Percentiles rank a stretch among this genome's conserved stretches.
phyloP scores from a whole-genome alignment of 2,888 invertebrate genomes.

The Hyles lineata region DNA sequence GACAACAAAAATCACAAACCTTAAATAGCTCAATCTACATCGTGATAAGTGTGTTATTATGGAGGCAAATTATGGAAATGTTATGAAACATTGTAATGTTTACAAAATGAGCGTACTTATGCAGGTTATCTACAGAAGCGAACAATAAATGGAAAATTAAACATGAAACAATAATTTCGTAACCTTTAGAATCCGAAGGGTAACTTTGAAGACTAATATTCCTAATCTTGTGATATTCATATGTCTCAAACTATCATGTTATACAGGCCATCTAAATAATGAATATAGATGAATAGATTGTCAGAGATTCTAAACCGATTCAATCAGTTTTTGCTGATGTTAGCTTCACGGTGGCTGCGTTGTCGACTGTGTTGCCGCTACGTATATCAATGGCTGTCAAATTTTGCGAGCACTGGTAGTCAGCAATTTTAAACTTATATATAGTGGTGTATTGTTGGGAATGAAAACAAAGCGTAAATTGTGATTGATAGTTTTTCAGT shows the following conservation, averaged over 20 bases:
- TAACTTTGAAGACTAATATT: too few species aligned
- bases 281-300: neutral
- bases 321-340: neutral
- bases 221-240: too few species aligned
- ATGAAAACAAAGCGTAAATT: too few species aligned
- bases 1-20: neutral
- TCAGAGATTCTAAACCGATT: neutral
- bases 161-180: too few species aligned
- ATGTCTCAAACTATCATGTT: neutral
- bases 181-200: too few species aligned
- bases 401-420: neutral
- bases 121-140: too few species aligned
- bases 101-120: too few species aligned
- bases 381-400: conserved; percentile 2
- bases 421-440: neutral
- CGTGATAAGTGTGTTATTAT: neutral
- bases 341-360: neutral
- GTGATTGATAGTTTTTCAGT: too few species aligned
- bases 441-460: too few species aligned
- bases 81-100: neutral
- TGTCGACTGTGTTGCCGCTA: neutral
- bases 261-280: neutral
- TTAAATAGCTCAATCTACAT: too few species aligned
- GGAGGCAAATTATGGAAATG: neutral
- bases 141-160: too few species aligned